Conservation (phyloP, 2,797 vertebrate genomes). For the Acropternis orthonyx region DNA sequence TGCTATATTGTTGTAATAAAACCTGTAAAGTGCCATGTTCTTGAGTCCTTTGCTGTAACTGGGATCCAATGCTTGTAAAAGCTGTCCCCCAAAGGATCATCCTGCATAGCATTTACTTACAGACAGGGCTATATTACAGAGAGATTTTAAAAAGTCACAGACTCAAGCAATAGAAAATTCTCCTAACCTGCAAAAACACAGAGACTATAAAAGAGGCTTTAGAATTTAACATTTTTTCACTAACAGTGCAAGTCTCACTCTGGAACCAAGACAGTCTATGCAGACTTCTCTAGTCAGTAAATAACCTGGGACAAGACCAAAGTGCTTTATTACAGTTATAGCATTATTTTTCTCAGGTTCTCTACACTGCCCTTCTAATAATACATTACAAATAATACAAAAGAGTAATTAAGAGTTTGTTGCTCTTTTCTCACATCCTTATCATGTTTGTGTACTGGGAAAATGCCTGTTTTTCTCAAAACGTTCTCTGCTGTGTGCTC, state of each 20-base stretch:
- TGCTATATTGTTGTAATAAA: not conserved
- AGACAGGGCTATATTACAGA: not conserved
- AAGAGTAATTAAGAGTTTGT: not conserved
- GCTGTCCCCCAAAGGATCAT: not conserved
- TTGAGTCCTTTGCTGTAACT: not conserved
- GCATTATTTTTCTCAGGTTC: not conserved
- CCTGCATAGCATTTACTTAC: not conserved
- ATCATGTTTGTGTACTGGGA: not conserved
- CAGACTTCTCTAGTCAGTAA: not conserved
- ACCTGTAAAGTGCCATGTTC: not conserved
- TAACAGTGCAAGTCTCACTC: not conserved
- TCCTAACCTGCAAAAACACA: not conserved
- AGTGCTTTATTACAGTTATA: not conserved
- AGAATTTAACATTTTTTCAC: not conserved
- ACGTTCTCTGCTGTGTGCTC: not conserved
- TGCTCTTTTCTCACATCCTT: not conserved
- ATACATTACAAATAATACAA: not conserved
- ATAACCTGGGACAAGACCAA: not conserved
- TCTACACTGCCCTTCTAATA: not conserved
- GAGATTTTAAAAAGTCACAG: not conserved
- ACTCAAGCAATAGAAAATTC: constrained; percentile 2
- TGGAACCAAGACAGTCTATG: not conserved
- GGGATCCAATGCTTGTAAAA: not conserved
- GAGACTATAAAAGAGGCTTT: not conserved
- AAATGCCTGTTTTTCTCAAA: not conserved